Evolutionary conservation across 1,140 invertebrate species (phyloP), one percentile per base, ranked within the genome.

Genomic region (Achatina immaculata): DNA sequence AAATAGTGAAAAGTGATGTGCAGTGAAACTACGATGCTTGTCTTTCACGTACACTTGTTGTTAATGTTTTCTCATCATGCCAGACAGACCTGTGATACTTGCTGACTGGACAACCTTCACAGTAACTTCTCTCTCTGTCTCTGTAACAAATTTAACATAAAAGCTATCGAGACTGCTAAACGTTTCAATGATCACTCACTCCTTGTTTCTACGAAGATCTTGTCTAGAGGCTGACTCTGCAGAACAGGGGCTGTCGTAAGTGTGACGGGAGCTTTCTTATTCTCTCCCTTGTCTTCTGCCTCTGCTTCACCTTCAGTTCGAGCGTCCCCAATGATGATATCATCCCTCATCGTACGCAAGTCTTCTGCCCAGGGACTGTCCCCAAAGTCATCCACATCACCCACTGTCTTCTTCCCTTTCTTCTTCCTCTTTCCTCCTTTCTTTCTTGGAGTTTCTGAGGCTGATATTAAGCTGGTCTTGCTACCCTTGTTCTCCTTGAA

Each of bases 121-220:
- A n/a, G n/a, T n/a, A n/a, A n/a, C n/a, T n/a, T n/a, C n/a, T n/a
- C n/a, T n/a, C n/a, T n/a, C n/a, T n/a, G n/a, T n/a, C n/a, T n/a
- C n/a, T n/a, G n/a, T n/a, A n/a, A n/a, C n/a, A n/a, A n/a, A n/a
- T n/a, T n/a, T n/a, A n/a, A n/a, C n/a, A n/a, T n/a, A n/a, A n/a
- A n/a, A n/a, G n/a, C n/a, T n/a, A n/a, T n/a, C n/a, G n/a, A n/a
- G n/a, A n/a, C n/a, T n/a, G n/a, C n/a, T n/a, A n/a, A n/a, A n/a
- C n/a, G n/a, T n/a, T n/a, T n/a, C n/a, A n/a, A n/a, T n/a, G n/a
- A n/a, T 55, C 75, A 85, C 85, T 83, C 81, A 89, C 89, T 83
- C 66, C 84, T 86, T 43, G 86, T 87, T 83, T 90, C 89, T 66
- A 90, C 86, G 76, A 86, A 90, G 66, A 90, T 83, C 81, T 89